Evolutionary conservation across 2,888 invertebrate genomes (phyloP), one percentile per base, ranked within the genome.

Genomic region (Ornithoptera alexandrae): DNA sequence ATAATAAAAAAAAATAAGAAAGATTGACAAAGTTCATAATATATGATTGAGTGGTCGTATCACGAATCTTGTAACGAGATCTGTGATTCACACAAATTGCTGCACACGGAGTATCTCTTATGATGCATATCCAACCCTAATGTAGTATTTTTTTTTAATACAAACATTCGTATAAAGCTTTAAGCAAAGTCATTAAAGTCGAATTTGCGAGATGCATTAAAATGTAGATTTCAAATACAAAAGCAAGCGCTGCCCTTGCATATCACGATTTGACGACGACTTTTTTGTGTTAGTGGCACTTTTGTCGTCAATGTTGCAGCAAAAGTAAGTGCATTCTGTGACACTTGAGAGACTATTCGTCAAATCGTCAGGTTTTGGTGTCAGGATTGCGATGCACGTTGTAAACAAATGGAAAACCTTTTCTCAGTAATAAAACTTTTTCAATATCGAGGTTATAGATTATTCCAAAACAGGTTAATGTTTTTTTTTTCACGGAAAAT

Each of bases 331-430:
- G 74, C 72, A 73, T 71, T 74, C 69, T 62, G 73, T 77, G 75
- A 77, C 77, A 73, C 77, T 78, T 73, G 71, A 70, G 62, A 67
- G 72, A 65, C 76, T 75, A 79, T 79, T 73, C 74, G 76, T 81
- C 78, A 81, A 80, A 78, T 76, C 78, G 77, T 83, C 79, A 78
- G 79, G 79, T 82, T 84, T 82, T 73, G 76, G 77, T 85, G 84
- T 78, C 81, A 76, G 68, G 73, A 69, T 75, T 77, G 79, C 74
- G 79, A 69, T 70, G 60, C 74, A 81, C 84, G 84, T 86, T 84
- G 79, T 81, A 84, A 85, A 66, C 71, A 63, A 58, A 58, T 12
- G 57, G 12, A 24, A 7, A 58, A 58, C 85, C 83, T 85, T 86
- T 81, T 82, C 81, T 84, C 74, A 74, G 60, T 76, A 78, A 74